Conservation (phyloP, 2,797 vertebrate genomes). For the Arremon brunneinucha region DNA sequence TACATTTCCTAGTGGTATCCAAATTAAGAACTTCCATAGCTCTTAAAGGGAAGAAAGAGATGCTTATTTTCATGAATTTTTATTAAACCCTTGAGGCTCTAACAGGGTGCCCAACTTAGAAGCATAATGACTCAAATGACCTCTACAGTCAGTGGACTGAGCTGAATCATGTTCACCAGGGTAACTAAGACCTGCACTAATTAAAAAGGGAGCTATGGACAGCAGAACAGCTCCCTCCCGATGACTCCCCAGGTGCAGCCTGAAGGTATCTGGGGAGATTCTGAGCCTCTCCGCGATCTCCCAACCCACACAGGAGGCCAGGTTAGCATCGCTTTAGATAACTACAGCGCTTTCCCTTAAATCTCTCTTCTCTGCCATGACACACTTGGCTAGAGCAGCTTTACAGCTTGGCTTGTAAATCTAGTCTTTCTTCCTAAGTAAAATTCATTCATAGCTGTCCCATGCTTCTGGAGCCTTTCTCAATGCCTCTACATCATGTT, state of each 20-base stretch:
- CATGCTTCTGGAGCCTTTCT: neutral
- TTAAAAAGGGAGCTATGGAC: neutral
- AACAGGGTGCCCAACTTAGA: neutral
- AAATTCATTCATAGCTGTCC: neutral
- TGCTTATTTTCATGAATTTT: neutral
- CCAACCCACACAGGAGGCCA: neutral
- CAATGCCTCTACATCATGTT: neutral
- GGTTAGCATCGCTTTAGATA: neutral
- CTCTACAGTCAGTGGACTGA: neutral
- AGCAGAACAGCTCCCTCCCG: neutral
- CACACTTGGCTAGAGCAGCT: neutral
- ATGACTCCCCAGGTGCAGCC: neutral
- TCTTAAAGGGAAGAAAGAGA: neutral
- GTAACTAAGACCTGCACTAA: neutral
- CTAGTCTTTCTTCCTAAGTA: neutral
- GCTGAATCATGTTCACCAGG: neutral
- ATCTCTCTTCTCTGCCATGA: neutral
- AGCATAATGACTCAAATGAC: neutral
- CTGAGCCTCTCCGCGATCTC: neutral
- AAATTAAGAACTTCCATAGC: neutral
- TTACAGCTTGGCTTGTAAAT: neutral
- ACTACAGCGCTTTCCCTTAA: neutral
- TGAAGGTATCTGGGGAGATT: neutral
- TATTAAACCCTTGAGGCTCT: neutral
- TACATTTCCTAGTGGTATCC: neutral